Percentiles rank a stretch among this genome's conserved stretches.
Evolutionary conservation across 1,140 invertebrate genomes (phyloP).

Genomic region (Campodea augens): DNA sequence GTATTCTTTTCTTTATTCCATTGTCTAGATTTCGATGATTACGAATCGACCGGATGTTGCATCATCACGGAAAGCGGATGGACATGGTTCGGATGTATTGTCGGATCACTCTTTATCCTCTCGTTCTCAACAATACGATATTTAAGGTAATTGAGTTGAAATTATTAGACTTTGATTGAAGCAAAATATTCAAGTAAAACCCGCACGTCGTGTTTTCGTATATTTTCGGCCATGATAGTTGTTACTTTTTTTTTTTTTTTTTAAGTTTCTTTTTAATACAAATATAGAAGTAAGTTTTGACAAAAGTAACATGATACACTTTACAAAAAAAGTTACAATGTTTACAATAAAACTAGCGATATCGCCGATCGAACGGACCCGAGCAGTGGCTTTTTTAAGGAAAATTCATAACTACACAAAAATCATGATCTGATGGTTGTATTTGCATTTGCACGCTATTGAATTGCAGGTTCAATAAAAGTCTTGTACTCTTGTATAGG

Average conservation of each 20-base stretch:
- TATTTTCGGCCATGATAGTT: neutral
- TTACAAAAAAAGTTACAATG: no score
- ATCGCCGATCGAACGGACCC: no score
- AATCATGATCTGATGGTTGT: no score
- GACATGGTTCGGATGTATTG: slow-evolving; percentile 15
- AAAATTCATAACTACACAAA: no score
- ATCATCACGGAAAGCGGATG: slow-evolving; percentile 14
- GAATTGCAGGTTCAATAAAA: no score
- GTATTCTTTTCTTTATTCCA: no score
- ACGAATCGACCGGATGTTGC: slow-evolving; percentile 14
- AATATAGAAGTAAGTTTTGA: neutral
- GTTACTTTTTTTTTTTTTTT: neutral
- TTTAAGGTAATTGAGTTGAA: slow-evolving; percentile 11
- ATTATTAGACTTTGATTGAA: no score
- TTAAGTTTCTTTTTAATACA: neutral
- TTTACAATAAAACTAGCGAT: no score
- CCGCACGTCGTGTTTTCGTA: neutral
- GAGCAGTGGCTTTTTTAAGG: no score
- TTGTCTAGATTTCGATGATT: neutral
- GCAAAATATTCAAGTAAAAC: no score
- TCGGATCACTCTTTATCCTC: slow-evolving; percentile 13
- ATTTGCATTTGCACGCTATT: no score
- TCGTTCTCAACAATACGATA: slow-evolving; percentile 15
- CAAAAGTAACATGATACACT: slow-evolving; percentile 1
- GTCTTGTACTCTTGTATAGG: no score